Evolutionary conservation across 2,888 invertebrate genomes (phyloP), one percentile per base, ranked within the genome.

Genomic region (Plagodis pulveraria): DNA sequence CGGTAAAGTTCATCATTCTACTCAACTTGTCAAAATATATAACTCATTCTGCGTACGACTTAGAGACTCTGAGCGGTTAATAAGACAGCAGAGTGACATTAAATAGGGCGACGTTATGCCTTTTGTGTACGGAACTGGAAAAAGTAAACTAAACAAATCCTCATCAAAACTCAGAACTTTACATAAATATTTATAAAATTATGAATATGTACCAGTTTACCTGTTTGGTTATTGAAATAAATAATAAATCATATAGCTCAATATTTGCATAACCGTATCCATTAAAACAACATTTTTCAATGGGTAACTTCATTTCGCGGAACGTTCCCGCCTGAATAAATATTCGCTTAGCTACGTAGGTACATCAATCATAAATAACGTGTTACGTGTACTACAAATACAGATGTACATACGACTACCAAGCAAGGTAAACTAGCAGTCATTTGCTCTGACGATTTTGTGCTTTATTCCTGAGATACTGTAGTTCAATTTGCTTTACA

Each of bases 311-410:
- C 58, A 67, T 63, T 68, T 62, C 42, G 10, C 54, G 40, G 51
- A 49, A 42, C 62, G 58, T 54, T 56, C 58, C 55, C 61, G 54
- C 58, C 61, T 58, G 63, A 69, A 69, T 67, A 64, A 67, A 64
- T 66, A 64, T 61, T 63, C 65, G 44, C 65, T 66, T 59, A 59
- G 57, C 55, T 52, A 55, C 55, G 57, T 65, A 66, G 43, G 55
- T 56, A 67, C 71, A 76, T 77, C 73, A 73, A 76, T 77, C 77
- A 77, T 70, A 67, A 56, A 58, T 59, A 66, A 62, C 50, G 50
- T 63, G 56, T 62, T 58, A 53, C 46, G 56, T 50, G 47, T 62
- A 66, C 53, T 36, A 51, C 43, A 10, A 49, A 40, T 34, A 48
- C 58, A 50, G 40, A 48, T 44, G 55, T 58, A 57, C 50, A 44